Evolutionary conservation across 2,797 vertebrate species (phyloP).

Genomic region (Rhinatrema bivittatum): DNA sequence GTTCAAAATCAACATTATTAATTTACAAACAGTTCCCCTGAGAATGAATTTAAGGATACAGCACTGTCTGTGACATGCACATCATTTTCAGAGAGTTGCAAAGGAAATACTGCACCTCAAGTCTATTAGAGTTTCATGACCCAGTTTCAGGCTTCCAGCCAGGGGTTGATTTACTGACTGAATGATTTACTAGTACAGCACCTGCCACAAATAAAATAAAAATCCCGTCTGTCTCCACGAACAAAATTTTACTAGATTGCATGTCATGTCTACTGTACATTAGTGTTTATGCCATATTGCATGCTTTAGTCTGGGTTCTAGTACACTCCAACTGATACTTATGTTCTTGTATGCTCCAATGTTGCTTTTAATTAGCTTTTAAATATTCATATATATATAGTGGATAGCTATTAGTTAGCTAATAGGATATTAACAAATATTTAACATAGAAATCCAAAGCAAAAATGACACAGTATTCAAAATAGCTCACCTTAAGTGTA

Average conservation of each 20-base stretch:
- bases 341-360: too few species aligned
- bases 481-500: too few species aligned
- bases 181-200: conserved; percentile 18
- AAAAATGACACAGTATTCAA: too few species aligned
- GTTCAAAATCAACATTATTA: too few species aligned
- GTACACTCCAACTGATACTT: neutral
- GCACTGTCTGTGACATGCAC: too few species aligned
- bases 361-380: too few species aligned
- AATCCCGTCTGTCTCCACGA: neutral
- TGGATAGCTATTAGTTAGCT: too few species aligned
- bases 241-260: neutral
- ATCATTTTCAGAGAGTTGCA: conserved; percentile 7
- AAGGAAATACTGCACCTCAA: neutral
- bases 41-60: too few species aligned
- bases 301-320: neutral
- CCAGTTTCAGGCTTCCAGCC: conserved; percentile 11
- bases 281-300: conserved; percentile 4
- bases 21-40: too few species aligned
- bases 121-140: conserved; percentile 7
- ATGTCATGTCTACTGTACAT: conserved; percentile 6
- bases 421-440: too few species aligned
- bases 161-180: conserved; percentile 17
- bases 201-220: conserved; percentile 6
- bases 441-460: too few species aligned
- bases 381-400: too few species aligned